These are phyloP conservation scores for Hyposmocoma kahamanoa DNA, from an alignment of 1,140 invertebrate species.

Conservation along the genomic window DNA sequence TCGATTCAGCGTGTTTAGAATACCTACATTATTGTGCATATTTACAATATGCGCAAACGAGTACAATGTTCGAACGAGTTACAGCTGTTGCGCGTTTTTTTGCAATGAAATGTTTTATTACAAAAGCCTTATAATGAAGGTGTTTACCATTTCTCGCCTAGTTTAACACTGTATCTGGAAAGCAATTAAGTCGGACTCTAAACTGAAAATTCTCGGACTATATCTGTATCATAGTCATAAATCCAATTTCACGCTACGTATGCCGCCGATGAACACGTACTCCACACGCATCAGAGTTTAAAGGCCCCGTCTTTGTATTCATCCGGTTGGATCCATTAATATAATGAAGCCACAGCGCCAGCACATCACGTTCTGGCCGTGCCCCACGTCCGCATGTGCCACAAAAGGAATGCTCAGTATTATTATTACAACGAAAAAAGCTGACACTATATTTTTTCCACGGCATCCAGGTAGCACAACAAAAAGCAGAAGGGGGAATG, in stretches of 20 bases:
- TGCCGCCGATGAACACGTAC: constrained; percentile 28
- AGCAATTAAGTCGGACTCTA: too few species aligned
- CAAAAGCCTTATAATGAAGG: too few species aligned
- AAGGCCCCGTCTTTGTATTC: constrained; percentile 62
- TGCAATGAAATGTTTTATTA: too few species aligned
- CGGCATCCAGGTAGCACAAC: constrained; percentile 62
- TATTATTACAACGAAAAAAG: constrained; percentile 64
- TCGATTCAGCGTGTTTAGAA: too few species aligned
- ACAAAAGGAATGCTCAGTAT: constrained; percentile 69
- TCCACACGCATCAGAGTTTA: constrained; percentile 45
- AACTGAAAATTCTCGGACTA: too few species aligned
- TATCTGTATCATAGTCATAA: constrained; percentile 33
- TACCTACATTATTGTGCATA: too few species aligned
- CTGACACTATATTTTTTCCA: constrained; percentile 61
- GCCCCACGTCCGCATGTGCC: constrained; percentile 57
- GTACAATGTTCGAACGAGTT: too few species aligned
- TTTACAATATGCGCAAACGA: too few species aligned
- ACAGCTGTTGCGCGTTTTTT: too few species aligned
- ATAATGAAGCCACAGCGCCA: constrained; percentile 62
- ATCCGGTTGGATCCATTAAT: constrained; percentile 64
- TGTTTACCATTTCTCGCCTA: too few species aligned
- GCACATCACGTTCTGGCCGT: constrained; percentile 55
- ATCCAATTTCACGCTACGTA: constrained; percentile 43
- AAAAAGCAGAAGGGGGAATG: constrained; percentile 37
- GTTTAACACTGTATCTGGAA: too few species aligned